A percentile compares a stretch with the other conserved stretches of the same genome.
Evolutionary conservation across 2,888 invertebrate species (phyloP).

Genomic region (Adela reaumurella): DNA sequence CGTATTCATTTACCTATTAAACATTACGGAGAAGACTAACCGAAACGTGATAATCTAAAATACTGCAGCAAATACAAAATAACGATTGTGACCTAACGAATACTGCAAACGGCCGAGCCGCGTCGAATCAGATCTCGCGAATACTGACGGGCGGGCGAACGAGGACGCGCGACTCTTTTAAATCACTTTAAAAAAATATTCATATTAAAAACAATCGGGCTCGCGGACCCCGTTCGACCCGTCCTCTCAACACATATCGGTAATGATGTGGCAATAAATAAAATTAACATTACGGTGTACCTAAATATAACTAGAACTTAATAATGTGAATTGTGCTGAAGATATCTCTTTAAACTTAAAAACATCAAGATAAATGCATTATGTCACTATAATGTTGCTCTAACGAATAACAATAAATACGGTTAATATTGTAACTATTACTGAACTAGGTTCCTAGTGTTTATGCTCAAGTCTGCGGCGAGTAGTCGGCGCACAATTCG

Average conservation of each 20-base stretch:
- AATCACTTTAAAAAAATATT: constrained; percentile 35
- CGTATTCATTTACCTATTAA: no score
- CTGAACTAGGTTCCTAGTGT: no score
- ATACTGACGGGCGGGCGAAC: constrained; percentile 26
- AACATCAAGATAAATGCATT: constrained; percentile 54
- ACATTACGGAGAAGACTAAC: background rate
- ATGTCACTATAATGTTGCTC: constrained; percentile 50
- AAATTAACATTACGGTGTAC: background rate
- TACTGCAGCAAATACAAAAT: constrained; percentile 33
- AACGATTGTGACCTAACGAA: constrained; percentile 39
- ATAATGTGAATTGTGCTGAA: constrained; percentile 17
- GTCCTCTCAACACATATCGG: background rate
- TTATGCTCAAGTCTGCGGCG: no score
- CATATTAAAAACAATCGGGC: constrained; percentile 11
- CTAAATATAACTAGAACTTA: background rate
- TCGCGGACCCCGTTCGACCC: constrained; percentile 13
- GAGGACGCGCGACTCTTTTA: constrained; percentile 15
- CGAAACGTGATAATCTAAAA: constrained; percentile 26
- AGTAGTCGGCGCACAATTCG: no score
- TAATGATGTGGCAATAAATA: background rate
- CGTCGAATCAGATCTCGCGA: constrained; percentile 39
- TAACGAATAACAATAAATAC: constrained; percentile 18
- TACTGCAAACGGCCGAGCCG: constrained; percentile 17
- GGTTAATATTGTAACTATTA: no score
- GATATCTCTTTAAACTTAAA: constrained; percentile 50